These are phyloP conservation scores for Smittia aterrima DNA, from an alignment of 2,888 invertebrate genomes.

Conservation along the genomic window DNA sequence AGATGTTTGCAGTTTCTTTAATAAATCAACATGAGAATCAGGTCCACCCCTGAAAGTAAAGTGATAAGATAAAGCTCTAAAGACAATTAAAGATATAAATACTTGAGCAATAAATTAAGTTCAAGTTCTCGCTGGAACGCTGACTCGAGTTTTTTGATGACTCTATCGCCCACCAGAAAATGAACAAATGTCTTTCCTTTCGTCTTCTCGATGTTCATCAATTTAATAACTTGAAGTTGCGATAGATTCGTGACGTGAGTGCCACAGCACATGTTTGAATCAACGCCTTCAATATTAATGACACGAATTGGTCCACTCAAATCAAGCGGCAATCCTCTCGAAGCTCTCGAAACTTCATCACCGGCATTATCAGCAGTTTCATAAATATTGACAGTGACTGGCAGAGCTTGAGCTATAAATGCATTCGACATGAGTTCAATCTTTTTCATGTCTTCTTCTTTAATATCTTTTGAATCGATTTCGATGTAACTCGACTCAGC, in stretches of 20 bases:
- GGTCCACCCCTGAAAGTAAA: conserved; percentile 61
- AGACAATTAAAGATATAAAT: conserved; percentile 48
- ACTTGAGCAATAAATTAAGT: conserved; percentile 71
- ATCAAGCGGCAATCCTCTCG: conserved; percentile 74
- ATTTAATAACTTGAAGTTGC: conserved; percentile 65
- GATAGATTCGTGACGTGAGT: conserved; percentile 77
- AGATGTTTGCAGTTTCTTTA: conserved; percentile 71
- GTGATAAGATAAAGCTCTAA: conserved; percentile 31
- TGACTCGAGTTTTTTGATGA: conserved; percentile 60
- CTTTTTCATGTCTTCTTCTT: conserved; percentile 55
- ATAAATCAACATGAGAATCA: conserved; percentile 65
- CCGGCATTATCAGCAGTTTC: conserved; percentile 62
- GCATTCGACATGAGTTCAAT: conserved; percentile 67
- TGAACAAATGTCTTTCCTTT: conserved; percentile 65
- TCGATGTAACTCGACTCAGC: conserved; percentile 72
- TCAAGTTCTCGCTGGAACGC: conserved; percentile 67
- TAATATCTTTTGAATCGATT: conserved; percentile 58
- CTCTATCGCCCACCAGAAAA: conserved; percentile 73
- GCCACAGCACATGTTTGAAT: conserved; percentile 84
- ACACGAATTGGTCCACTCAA: conserved; percentile 74
- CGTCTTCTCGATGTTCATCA: conserved; percentile 69
- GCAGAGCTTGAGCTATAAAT: conserved; percentile 63
- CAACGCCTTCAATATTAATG: conserved; percentile 71
- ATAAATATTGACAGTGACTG: conserved; percentile 64
- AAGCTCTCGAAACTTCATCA: conserved; percentile 45